Evolutionary conservation across 2,797 vertebrate genomes (phyloP), one percentile per base, ranked within the genome.

Genomic region (Darevskia nairensis): DNA sequence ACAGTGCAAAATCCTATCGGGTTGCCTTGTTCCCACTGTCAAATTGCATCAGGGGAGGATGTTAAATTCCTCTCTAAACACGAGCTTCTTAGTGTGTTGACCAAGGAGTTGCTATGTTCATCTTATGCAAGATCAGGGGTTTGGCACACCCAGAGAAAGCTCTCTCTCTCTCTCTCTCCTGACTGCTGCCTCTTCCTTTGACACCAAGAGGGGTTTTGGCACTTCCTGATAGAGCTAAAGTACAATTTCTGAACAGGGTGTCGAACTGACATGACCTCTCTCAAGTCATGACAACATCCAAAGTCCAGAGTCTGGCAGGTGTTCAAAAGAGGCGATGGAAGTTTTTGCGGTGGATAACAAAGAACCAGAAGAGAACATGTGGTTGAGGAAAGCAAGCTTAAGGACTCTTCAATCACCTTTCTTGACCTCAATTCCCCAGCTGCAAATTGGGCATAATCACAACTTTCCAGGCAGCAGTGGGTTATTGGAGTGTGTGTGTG

Each of bases 321-420:
- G 89, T 84, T 86, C 81, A 79, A n/a, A n/a, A 77, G 39, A 84
- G 69, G 71, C 90, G 77, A 68, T 77, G 85, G 61, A 85, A 84
- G 21, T 1, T 0, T 92, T 90, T 89, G 90, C 76, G 2, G 0
- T 44, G 75, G 0, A 0, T 66, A 72, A 86, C 83, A 72, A 84
- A 75, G 61, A 41, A 32, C 1, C 32, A 19, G 32, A 8, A 39
- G 72, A 39, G 19, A 29, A 8, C 8, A 29, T 25, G 66, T 61
- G 59, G 19, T 55, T 55, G 50, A 55, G 50, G 13, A 55, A 55
- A 55, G 50, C 50, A 55, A 55, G 69, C 69, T n/a, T 32, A 71
- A 15, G 13, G 39, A 11, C 39, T 27, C 39, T 10, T 76, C 23
- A 44, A 44, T 4, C 74, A 10, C 35, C 69, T 71, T 29, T 29